Evolutionary conservation across 2,797 vertebrate species (phyloP), one percentile per base, ranked within the genome.

Genomic region (Channallabes apus): DNA sequence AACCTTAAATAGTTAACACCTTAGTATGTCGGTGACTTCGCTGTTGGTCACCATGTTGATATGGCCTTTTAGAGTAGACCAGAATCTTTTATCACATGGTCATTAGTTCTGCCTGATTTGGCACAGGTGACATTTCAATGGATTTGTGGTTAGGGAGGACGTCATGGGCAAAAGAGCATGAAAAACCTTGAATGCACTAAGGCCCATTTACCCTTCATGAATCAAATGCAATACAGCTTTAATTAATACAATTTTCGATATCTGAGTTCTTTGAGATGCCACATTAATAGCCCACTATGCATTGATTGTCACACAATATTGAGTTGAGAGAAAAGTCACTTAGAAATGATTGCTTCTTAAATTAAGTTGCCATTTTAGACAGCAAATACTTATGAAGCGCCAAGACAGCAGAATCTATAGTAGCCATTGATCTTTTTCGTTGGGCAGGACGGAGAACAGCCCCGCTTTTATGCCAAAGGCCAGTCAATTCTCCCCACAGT

Each of bases 361-460:
- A 96, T 95, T 93, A 93, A 95, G 94, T 93, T 94, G 93, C 93
- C 94, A 95, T 95, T 96, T 96, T 94, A 94, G 93, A 92, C 92
- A 94, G 93, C 91, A 93, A 95, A 95, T 94, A 93, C 95, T 95
- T 95, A 95, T 94, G 94, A 96, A 94, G 93, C 93, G 91, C 90
- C 91, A 86, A 91, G 94, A 95, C 93, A 95, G 94, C 92, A 93
- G 93, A 93, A 95, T 96, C 95, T 91, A 95, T 94, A 92, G 91
- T 22, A 83, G 85, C 85, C 93, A 94, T 93, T 92, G 94, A 95
- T 96, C 94, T 90, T 92, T 86, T 79, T 92, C 89, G 92, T 87
- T 88, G 93, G 92, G 91, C 92, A 91, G 91, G 91, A 87, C 75
- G 85, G 61, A 86, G 87, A 83, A 69, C 84, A 89, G 87, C 91